Evolutionary conservation across 2,888 invertebrate genomes (phyloP).

Genomic region (Apotomis betuletana): DNA sequence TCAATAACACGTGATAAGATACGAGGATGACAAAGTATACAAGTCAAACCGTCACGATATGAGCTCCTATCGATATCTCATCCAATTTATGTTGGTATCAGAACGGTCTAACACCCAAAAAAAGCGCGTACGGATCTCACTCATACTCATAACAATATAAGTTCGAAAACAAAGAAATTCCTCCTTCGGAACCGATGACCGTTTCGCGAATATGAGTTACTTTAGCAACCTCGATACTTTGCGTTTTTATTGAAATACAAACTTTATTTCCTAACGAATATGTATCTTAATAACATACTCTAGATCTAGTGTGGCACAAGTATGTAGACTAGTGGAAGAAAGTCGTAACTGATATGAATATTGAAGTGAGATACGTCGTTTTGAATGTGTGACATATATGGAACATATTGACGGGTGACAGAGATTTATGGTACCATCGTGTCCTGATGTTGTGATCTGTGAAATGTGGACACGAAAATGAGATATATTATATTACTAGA

Average conservation of each 20-base stretch:
- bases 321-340: neutral
- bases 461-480: constrained; percentile 19
- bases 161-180: neutral
- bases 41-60: neutral
- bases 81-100: neutral
- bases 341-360: neutral
- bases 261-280: neutral
- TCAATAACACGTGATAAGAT: neutral
- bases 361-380: neutral
- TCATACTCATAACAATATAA: neutral
- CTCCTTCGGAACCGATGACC: neutral
- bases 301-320: neutral
- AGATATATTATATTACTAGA: neutral
- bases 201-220: constrained; percentile 7
- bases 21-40: neutral
- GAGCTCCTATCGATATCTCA: constrained; percentile 30
- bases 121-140: neutral
- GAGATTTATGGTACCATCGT: constrained; percentile 33
- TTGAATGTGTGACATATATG: neutral
- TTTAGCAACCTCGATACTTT: constrained; percentile 7
- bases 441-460: constrained; percentile 28
- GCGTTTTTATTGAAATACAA: neutral
- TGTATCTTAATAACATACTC: neutral
- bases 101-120: neutral
- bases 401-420: constrained; percentile 33